A percentile compares a stretch with the other conserved stretches of the same genome.
Conservation (phyloP, 1,140 invertebrate genomes). For the Drosophila kurseongensis region DNA sequence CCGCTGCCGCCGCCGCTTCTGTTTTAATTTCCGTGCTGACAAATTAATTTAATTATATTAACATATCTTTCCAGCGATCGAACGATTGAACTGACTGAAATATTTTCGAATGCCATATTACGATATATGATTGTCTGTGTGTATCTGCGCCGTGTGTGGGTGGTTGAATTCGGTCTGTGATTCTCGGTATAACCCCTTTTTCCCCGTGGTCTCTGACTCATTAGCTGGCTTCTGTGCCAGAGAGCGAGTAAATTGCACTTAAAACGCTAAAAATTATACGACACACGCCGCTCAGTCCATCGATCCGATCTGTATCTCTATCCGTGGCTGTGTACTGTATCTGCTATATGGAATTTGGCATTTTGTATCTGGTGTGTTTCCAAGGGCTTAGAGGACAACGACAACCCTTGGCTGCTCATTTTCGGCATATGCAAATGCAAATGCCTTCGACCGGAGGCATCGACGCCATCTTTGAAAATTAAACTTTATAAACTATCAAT, state of each 20-base stretch:
- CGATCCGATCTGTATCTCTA: conserved; percentile 36
- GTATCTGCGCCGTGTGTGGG: conserved; percentile 11
- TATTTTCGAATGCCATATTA: not conserved
- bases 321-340: conserved; percentile 31
- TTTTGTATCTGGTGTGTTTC: conserved; percentile 26
- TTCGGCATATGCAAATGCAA: conserved; percentile 75
- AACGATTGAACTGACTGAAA: conserved; percentile 65
- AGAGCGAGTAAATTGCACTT: conserved; percentile 63
- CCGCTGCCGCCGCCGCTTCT: conserved; percentile 27
- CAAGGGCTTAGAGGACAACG: conserved; percentile 65
- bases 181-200: conserved; percentile 66
- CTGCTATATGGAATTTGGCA: not conserved
- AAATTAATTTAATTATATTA: conserved; percentile 83
- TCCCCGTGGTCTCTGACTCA: conserved; percentile 55
- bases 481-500: conserved; percentile 75
- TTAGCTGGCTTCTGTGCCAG: conserved; percentile 46
- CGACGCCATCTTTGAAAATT: conserved; percentile 70
- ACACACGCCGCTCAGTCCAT: conserved; percentile 53
- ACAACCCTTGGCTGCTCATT: conserved; percentile 62
- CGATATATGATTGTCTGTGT: not conserved
- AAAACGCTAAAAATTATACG: conserved; percentile 80
- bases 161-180: conserved; percentile 27
- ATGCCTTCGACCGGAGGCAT: conserved; percentile 32
- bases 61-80: conserved; percentile 78
- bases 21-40: conserved; percentile 82